Evolutionary conservation across 2,113 vertebrate genomes (phyloP).

Genomic region (Oxyruncus cristatus): DNA sequence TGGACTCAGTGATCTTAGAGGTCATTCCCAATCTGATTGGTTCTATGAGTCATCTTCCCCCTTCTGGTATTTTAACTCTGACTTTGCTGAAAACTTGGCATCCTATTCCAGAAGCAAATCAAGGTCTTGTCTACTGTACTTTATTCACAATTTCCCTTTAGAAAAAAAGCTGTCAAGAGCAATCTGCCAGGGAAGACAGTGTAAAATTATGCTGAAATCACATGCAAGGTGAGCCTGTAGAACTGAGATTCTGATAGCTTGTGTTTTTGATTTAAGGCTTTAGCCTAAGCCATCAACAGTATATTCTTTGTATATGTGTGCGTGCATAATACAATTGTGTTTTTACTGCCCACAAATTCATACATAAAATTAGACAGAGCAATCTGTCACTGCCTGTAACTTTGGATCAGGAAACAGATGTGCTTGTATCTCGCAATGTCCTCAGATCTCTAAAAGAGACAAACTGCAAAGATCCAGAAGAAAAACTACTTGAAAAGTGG

Average conservation of each 20-base stretch:
- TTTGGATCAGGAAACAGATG: not conserved
- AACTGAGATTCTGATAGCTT: not conserved
- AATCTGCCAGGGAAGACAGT: not conserved
- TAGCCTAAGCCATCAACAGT: not conserved
- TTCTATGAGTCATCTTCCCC: not conserved
- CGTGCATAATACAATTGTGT: not conserved
- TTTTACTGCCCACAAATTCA: not conserved
- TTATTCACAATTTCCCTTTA: not conserved
- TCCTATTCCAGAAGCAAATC: not conserved
- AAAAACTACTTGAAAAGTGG: not conserved
- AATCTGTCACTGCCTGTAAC: not conserved
- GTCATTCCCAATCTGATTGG: not conserved
- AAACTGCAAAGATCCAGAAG: not conserved
- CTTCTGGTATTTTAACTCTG: not conserved
- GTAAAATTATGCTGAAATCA: not conserved
- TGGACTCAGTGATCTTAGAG: not conserved
- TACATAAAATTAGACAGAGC: not conserved
- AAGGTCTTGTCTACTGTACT: not conserved
- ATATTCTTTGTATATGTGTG: not conserved
- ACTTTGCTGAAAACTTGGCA: not conserved
- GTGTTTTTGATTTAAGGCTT: not conserved
- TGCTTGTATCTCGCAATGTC: not conserved
- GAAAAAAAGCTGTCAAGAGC: not conserved
- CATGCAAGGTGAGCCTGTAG: not conserved
- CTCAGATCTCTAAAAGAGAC: not conserved